A percentile compares a stretch with the other conserved stretches of the same genome.
These are phyloP conservation scores for Cordilura impudica DNA, from an alignment of 2,888 invertebrate genomes.

Conservation along the genomic window DNA sequence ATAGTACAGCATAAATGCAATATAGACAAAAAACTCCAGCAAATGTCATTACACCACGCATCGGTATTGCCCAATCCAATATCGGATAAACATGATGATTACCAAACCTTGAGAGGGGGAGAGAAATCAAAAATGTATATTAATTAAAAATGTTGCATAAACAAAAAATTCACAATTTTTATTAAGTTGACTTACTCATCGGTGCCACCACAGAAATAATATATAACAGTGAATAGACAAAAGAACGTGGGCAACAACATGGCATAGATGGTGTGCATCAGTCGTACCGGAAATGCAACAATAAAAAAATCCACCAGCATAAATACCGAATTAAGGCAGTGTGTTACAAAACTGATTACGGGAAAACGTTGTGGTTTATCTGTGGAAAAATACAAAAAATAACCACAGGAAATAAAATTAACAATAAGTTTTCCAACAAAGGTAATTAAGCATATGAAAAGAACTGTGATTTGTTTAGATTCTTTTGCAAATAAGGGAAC, in stretches of 20 bases:
- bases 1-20: conserved; percentile 69
- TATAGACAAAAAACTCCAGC: conserved; percentile 73
- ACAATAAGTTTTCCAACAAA: neutral
- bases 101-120: conserved; percentile 77
- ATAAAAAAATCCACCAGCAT: conserved; percentile 86
- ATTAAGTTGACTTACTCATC: conserved; percentile 78
- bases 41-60: conserved; percentile 74
- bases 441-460: neutral
- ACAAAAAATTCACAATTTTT: neutral
- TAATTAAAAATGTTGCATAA: conserved; percentile 32
- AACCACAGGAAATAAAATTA: conserved; percentile 21
- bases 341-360: conserved; percentile 84
- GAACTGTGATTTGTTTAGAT: neutral
- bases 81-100: conserved; percentile 85
- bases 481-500: too few relatives aligned
- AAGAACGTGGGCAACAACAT: conserved; percentile 80
- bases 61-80: conserved; percentile 86
- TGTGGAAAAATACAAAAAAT: conserved; percentile 67
- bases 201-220: conserved; percentile 81
- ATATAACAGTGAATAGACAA: conserved; percentile 81
- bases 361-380: conserved; percentile 82
- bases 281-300: conserved; percentile 85
- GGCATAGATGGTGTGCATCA: conserved; percentile 83
- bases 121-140: conserved; percentile 4
- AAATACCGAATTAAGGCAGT: conserved; percentile 85